Base-by-base conservation (phyloP, 64 coral and sea anemone species). In the Anthopleura sola region DNA sequence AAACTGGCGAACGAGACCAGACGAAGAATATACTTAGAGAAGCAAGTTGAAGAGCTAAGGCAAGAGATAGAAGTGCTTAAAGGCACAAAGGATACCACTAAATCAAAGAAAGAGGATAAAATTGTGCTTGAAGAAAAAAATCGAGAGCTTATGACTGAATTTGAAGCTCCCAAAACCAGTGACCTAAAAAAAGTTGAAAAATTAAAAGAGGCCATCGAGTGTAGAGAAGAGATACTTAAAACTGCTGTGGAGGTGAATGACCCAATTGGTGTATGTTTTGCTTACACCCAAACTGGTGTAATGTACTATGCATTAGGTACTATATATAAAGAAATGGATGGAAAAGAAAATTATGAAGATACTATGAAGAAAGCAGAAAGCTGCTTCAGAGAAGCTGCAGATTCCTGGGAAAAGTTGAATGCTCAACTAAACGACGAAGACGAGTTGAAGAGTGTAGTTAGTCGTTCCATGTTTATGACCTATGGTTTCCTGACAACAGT, bases 261-360 rank as follows among this genome's bases (percentile, higher is more conserved):
- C 47, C 81, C 50, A 69, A 47, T 31, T 49, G 78, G 56, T 37
- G 78, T 69, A 33, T 78, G 87, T 68, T 51, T 60, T 39, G 78
- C 76, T 28, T 78, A 81, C 34, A 38, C 60, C 55, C 55, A 88
- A 36, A 79, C 78, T 23, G 86, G 86, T 17, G 60, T 60, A 58
- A 49, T 82, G 51, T 48, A 88, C 60, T 58, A 36, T 3, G 11
- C 58, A 40, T 58, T 68, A 81, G 78, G 78, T 33, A 60, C 64
- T 82, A 62, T 60, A 54, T 81, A n/a, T 19, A 62, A 62, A 12
- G 57, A 62, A 5, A 62, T 19, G 5, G n/a, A n/a, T n/a, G 54
- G 12, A 17, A 5, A 21, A n/a, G 23, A 62, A 62, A n/a, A 62
- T 3, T 62, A 2, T 10, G 57, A 62, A 62, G 57, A 62, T 62